These are phyloP conservation scores for Tachysurus fulvidraco DNA, from an alignment of 2,113 vertebrate genomes.

Conservation along the genomic window DNA sequence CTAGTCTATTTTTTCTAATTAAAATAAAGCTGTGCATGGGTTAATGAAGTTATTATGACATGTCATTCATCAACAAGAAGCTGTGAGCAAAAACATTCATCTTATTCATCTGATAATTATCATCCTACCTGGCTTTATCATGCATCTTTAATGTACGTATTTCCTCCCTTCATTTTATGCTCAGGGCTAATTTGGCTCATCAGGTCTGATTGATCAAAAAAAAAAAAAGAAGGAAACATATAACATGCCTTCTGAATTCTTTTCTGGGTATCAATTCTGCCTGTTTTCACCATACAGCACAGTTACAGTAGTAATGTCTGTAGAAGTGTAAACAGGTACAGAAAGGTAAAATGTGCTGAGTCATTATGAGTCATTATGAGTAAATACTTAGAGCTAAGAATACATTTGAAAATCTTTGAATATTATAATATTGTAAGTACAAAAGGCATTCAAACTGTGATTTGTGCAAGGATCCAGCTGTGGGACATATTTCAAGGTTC, in stretches of 20 bases:
- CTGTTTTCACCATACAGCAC: conserved; percentile 35
- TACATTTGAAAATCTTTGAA: not conserved
- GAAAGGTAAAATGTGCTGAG: conserved; percentile 55
- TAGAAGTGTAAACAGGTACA: conserved; percentile 62
- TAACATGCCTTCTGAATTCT: conserved; percentile 58
- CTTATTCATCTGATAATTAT: conserved; percentile 57
- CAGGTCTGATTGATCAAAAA: conserved; percentile 52
- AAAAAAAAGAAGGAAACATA: conserved; percentile 50
- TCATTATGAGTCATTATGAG: conserved; percentile 55
- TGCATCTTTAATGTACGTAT: conserved; percentile 53
- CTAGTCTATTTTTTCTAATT: not conserved
- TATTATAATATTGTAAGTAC: not conserved
- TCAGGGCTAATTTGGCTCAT: conserved; percentile 55
- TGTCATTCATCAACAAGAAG: conserved; percentile 60
- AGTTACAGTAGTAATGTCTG: conserved; percentile 55
- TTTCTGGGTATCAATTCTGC: conserved; percentile 53
- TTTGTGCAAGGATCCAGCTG: no score
- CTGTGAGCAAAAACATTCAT: conserved; percentile 41
- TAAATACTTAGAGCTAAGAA: conserved; percentile 25
- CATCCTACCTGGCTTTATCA: conserved; percentile 55
- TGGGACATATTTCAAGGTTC: no score
- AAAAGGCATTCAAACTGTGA: not conserved
- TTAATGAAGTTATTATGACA: conserved; percentile 63
- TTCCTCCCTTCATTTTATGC: conserved; percentile 44
- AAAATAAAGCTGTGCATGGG: conserved; percentile 42